Conservation (phyloP, 2,113 vertebrate genomes). For the Apistogramma diplotaenia region DNA sequence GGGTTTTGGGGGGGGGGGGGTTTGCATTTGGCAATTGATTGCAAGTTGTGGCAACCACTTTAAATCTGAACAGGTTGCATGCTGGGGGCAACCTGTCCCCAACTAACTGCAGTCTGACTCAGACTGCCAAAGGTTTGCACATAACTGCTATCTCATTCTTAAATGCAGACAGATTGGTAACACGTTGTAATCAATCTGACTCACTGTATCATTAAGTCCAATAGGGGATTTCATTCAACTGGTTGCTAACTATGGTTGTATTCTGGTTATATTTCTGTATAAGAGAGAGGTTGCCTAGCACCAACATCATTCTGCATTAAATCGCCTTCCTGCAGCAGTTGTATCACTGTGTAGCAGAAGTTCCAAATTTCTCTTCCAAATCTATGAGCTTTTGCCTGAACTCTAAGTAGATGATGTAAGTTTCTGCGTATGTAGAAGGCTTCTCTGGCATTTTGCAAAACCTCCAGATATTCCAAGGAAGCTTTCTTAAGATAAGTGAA, state of each 20-base stretch:
- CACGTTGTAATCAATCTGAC: no score
- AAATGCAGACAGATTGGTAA: no score
- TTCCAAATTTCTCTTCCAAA: no score
- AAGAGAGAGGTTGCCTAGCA: background rate
- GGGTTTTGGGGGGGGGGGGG: no score
- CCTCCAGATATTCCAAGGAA: background rate
- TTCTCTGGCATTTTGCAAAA: background rate
- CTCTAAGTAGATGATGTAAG: background rate
- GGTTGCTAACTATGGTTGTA: background rate
- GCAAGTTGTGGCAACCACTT: background rate
- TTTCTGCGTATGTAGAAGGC: background rate
- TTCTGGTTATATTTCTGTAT: background rate
- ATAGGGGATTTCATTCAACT: background rate
- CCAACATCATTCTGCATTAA: background rate
- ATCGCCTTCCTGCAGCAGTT: background rate
- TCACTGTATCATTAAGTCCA: no score
- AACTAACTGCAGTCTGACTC: no score
- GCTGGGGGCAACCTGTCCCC: background rate
- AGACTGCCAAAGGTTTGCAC: no score
- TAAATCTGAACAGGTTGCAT: background rate
- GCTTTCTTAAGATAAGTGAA: background rate
- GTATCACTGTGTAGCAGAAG: background rate
- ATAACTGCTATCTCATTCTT: no score
- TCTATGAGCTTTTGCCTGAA: background rate
- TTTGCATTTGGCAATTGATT: background rate